Percentiles rank a stretch among this genome's conserved stretches.
These are phyloP conservation scores for Ctenicera cuprea DNA, from an alignment of 2,888 invertebrate species.

Conservation along the genomic window DNA sequence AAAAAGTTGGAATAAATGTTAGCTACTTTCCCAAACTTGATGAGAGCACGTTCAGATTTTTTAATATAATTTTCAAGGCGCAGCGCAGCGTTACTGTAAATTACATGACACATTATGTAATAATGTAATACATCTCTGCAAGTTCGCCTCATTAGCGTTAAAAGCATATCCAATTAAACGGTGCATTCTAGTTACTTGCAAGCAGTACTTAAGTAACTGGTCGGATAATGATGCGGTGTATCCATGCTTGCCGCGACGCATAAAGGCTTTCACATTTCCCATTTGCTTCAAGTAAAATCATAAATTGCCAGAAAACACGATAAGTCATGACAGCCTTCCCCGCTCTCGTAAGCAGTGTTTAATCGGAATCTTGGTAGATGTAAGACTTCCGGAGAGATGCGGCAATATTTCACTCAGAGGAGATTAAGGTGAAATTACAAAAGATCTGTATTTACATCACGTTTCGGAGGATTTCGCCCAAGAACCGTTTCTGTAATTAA, in stretches of 20 bases:
- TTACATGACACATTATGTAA: too few species aligned
- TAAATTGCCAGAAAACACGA: slow-evolving; percentile 24
- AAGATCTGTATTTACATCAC: slow-evolving; percentile 43
- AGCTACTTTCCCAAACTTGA: too few species aligned
- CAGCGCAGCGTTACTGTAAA: too few species aligned
- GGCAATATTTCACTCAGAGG: slow-evolving; percentile 29
- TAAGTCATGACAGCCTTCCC: slow-evolving; percentile 20
- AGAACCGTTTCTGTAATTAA: slow-evolving; percentile 32
- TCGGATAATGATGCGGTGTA: background rate
- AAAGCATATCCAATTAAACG: too few species aligned
- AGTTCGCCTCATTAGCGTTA: too few species aligned
- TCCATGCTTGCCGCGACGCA: background rate
- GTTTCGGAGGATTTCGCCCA: slow-evolving; percentile 34
- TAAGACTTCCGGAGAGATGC: slow-evolving; percentile 18
- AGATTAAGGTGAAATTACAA: slow-evolving; percentile 44
- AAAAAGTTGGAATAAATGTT: too few species aligned
- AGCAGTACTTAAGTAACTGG: background rate
- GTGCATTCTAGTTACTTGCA: background rate
- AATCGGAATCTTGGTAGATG: slow-evolving; percentile 21
- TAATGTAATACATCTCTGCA: too few species aligned
- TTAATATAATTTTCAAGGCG: too few species aligned
- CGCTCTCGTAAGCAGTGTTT: slow-evolving; percentile 17
- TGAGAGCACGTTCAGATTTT: too few species aligned
- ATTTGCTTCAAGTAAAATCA: slow-evolving; percentile 15
- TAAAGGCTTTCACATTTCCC: slow-evolving; percentile 1